phyloP scores from a whole-genome alignment of 2,113 vertebrate genomes.

The Salvelinus fontinalis region DNA sequence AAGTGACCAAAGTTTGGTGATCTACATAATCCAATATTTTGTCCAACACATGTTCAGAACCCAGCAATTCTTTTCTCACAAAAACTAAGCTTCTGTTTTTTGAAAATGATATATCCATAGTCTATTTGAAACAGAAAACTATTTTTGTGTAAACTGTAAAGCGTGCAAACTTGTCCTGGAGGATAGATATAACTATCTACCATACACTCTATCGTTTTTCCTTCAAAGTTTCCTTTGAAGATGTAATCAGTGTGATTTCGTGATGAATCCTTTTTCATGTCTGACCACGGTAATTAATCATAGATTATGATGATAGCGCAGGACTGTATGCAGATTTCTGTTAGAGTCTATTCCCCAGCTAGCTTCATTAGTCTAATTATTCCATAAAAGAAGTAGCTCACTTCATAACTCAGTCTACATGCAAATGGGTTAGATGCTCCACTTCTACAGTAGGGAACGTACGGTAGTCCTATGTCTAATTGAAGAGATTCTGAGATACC shows the following conservation, averaged over 20 bases:
- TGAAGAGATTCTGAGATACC: not conserved
- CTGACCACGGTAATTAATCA: conserved; percentile 54
- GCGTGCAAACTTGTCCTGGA: not conserved
- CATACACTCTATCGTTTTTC: not conserved
- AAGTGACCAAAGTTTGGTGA: no score
- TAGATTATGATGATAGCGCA: conserved; percentile 42
- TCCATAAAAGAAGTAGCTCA: conserved; percentile 43
- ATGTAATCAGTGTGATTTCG: conserved; percentile 58
- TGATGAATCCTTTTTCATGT: conserved; percentile 60
- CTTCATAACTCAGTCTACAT: conserved; percentile 50
- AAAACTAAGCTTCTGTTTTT: not conserved
- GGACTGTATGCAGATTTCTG: conserved; percentile 46
- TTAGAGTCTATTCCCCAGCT: conserved; percentile 55
- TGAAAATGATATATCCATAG: not conserved
- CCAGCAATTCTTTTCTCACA: no score
- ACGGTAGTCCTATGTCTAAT: not conserved
- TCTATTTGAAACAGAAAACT: not conserved
- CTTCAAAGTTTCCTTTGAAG: conserved; percentile 50
- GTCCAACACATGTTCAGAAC: no score
- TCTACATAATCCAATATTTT: no score
- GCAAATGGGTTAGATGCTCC: conserved; percentile 64
- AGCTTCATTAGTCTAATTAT: conserved; percentile 67
- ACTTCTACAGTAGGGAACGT: conserved; percentile 24
- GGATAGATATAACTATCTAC: not conserved
- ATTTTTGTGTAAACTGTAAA: not conserved